Conservation (phyloP, 1,140 invertebrate genomes). For the Drosophila eugracilis region DNA sequence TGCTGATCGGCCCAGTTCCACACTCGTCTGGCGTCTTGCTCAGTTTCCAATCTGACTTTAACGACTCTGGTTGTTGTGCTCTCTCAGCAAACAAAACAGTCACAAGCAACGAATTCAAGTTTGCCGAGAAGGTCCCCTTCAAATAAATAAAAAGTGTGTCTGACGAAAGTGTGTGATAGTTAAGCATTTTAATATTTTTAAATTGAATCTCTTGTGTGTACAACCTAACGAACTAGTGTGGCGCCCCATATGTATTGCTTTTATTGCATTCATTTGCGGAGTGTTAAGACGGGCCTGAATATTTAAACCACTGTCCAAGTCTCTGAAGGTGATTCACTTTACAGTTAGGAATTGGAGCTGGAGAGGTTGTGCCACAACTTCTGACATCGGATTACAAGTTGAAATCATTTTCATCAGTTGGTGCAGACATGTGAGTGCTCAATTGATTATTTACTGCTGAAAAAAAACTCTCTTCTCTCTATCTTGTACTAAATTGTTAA, state of each 20-base stretch:
- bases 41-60: constrained; percentile 3
- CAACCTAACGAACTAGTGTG: constrained; percentile 31
- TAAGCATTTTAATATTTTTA: constrained; percentile 46
- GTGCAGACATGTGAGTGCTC: constrained; percentile 5
- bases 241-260: constrained; percentile 48
- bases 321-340: constrained; percentile 11
- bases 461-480: no score
- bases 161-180: constrained; percentile 10
- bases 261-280: constrained; percentile 38
- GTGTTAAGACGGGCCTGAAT: constrained; percentile 6
- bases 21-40: constrained; percentile 8
- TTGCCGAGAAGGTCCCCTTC: constrained; percentile 43
- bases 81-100: constrained; percentile 16
- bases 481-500: not conserved
- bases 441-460: no score
- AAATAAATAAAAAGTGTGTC: constrained; percentile 21
- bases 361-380: not conserved
- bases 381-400: not conserved
- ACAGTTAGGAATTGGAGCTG: constrained; percentile 1
- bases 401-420: not conserved
- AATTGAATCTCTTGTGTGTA: constrained; percentile 34
- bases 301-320: constrained; percentile 13
- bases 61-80: constrained; percentile 16
- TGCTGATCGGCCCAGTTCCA: constrained; percentile 16
- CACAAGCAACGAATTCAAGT: constrained; percentile 41